Conservation (phyloP, 2,113 vertebrate genomes). For the Zosterops borbonicus region DNA sequence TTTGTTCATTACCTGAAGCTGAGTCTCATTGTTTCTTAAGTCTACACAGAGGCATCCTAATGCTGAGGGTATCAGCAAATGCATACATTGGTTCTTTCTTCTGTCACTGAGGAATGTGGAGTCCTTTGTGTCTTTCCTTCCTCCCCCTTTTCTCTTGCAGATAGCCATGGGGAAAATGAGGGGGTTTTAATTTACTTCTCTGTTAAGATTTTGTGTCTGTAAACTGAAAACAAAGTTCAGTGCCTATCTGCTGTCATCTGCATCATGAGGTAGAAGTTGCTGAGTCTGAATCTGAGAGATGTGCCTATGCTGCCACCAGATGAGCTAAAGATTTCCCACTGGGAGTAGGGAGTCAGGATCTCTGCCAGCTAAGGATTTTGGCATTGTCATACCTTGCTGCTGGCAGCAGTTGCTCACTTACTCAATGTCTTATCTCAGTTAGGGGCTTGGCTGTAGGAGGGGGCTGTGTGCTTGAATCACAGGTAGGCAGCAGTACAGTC, state of each 20-base stretch:
- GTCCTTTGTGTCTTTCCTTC: constrained; percentile 58
- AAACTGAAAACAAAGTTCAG: background rate
- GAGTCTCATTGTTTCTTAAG: constrained; percentile 49
- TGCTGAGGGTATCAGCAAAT: constrained; percentile 62
- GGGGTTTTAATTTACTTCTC: constrained; percentile 9
- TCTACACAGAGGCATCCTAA: constrained; percentile 62
- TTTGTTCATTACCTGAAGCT: constrained; percentile 58
- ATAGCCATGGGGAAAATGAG: constrained; percentile 45
- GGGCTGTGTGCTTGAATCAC: background rate
- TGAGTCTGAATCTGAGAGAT: background rate
- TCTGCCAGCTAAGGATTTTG: background rate
- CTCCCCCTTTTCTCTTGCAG: constrained; percentile 58
- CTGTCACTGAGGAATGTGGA: constrained; percentile 66
- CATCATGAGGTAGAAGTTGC: background rate
- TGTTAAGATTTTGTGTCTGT: constrained; percentile 36
- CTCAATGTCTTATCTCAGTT: background rate
- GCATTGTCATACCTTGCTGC: background rate
- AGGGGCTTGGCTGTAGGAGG: background rate
- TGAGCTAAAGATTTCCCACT: background rate
- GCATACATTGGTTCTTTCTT: constrained; percentile 59
- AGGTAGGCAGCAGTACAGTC: background rate
- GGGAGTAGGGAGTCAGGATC: background rate
- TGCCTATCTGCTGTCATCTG: background rate
- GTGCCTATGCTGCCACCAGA: background rate
- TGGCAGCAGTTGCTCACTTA: background rate